phyloP scores from a whole-genome alignment of 2,113 vertebrate genomes.

The Motacilla alba region DNA sequence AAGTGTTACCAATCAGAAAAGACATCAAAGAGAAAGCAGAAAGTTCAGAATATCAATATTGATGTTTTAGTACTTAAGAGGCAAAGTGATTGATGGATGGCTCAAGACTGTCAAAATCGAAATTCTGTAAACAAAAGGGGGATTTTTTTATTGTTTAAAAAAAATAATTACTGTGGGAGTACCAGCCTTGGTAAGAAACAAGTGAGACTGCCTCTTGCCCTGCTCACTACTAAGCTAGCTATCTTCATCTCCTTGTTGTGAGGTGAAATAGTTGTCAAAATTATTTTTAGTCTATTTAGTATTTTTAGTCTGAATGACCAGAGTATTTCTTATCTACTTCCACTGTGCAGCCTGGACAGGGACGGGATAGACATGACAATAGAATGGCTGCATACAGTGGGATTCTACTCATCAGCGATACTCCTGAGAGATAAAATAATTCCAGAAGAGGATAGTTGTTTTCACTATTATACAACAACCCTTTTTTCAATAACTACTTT shows the following conservation, averaged over 20 bases:
- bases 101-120: constrained; percentile 3
- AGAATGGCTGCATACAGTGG: neutral
- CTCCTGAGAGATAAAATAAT: neutral
- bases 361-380: neutral
- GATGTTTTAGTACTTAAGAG: neutral
- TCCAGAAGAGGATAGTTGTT: neutral
- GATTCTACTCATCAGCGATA: neutral
- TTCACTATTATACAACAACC: neutral
- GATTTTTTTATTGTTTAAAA: neutral
- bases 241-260: neutral
- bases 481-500: neutral
- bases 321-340: neutral
- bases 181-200: neutral
- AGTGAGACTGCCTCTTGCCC: neutral
- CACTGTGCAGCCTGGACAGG: neutral
- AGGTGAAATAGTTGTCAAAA: neutral
- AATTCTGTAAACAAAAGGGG: neutral
- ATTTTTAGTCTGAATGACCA: neutral
- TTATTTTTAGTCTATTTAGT: neutral
- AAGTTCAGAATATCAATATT: neutral
- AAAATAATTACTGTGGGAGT: neutral
- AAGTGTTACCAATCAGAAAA: neutral
- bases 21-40: neutral
- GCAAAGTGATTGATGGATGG: neutral
- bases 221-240: neutral